Evolutionary conservation across 2,888 invertebrate species (phyloP).

Genomic region (Polymixis lichenea): DNA sequence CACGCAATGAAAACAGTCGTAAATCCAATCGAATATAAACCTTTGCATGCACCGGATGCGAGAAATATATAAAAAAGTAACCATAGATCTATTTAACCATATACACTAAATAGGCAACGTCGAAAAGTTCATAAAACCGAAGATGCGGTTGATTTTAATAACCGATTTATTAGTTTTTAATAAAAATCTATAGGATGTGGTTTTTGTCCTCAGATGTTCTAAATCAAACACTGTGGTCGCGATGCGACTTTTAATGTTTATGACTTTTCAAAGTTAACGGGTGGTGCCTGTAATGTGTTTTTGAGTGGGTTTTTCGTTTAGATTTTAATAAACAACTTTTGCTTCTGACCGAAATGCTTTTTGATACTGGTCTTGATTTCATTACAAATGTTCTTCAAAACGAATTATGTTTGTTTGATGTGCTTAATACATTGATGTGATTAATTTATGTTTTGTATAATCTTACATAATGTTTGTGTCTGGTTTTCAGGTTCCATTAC

Average conservation of each 20-base stretch:
- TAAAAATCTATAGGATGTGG: constrained; percentile 85
- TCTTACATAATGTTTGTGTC: background rate
- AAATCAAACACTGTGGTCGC: constrained; percentile 79
- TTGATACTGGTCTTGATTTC: constrained; percentile 15
- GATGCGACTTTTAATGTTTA: constrained; percentile 74
- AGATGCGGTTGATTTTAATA: constrained; percentile 84
- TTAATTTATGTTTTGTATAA: too few relatives aligned
- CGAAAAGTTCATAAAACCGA: constrained; percentile 72
- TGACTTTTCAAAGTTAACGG: constrained; percentile 66
- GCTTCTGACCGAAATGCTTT: constrained; percentile 17
- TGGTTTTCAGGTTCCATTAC: too few relatives aligned
- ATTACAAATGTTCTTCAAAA: background rate
- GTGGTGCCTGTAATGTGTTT: constrained; percentile 66
- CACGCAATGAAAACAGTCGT: constrained; percentile 89
- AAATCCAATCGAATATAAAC: constrained; percentile 89
- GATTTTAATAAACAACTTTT: constrained; percentile 51
- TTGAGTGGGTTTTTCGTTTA: constrained; percentile 63
- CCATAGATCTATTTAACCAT: constrained; percentile 82
- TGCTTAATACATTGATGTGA: too few relatives aligned
- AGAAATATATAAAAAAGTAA: constrained; percentile 83
- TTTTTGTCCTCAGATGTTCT: constrained; percentile 75
- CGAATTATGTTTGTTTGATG: constrained; percentile 35
- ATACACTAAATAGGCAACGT: constrained; percentile 82
- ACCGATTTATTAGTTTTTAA: constrained; percentile 81
- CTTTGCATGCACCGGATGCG: constrained; percentile 84